Conservation (phyloP, 2,888 invertebrate genomes). For the Andrena bucephala region DNA sequence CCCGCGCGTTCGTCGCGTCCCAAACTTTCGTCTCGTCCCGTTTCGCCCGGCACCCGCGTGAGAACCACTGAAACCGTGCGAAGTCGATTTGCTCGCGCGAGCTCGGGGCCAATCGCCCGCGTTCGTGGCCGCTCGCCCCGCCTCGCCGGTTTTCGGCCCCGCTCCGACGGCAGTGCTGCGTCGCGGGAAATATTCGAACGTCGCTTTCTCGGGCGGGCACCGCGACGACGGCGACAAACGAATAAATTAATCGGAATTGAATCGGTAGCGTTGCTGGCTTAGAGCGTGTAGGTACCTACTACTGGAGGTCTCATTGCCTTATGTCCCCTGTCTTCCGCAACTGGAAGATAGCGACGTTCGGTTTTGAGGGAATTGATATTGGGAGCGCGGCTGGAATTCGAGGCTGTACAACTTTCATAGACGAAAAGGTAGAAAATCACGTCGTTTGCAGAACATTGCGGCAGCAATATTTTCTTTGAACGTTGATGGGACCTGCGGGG, state of each 20-base stretch:
- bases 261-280: constrained; percentile 24
- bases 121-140: constrained; percentile 12
- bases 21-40: constrained; percentile 1
- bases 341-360: constrained; percentile 2
- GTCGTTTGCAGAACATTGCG: not conserved
- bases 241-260: constrained; percentile 58
- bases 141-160: constrained; percentile 34
- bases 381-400: constrained; percentile 11
- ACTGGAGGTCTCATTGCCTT: no score
- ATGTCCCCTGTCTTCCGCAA: not conserved
- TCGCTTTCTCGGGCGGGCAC: constrained; percentile 17
- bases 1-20: not conserved
- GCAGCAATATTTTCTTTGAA: not conserved
- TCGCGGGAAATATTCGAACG: constrained; percentile 66
- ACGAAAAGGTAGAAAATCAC: not conserved
- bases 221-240: constrained; percentile 23
- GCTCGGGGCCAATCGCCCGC: constrained; percentile 14
- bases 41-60: not conserved
- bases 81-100: constrained; percentile 2
- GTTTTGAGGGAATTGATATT: not conserved
- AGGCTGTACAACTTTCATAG: not conserved
- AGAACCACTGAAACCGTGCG: constrained; percentile 48
- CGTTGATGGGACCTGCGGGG: not conserved
- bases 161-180: constrained; percentile 45
- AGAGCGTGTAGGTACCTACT: no score